These are phyloP conservation scores for Drosophila bipectinata DNA, from an alignment of 1,140 invertebrate species.

Conservation along the genomic window DNA sequence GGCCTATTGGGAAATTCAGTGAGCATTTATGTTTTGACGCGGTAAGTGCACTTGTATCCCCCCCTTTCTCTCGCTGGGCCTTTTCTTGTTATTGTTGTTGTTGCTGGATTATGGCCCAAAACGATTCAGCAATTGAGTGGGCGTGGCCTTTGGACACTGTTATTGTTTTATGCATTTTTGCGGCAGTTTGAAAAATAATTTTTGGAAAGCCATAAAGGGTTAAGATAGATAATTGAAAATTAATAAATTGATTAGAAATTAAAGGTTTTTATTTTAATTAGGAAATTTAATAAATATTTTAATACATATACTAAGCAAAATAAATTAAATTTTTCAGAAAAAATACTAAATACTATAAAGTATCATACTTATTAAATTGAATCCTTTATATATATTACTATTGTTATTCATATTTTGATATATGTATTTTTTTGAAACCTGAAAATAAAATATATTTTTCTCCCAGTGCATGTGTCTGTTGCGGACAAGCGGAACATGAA, in stretches of 20 bases:
- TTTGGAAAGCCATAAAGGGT: neutral
- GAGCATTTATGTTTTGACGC: constrained; percentile 90
- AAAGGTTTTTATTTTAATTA: neutral
- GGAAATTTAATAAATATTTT: too few relatives aligned
- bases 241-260: neutral
- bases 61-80: constrained; percentile 2
- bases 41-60: constrained; percentile 84
- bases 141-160: constrained; percentile 53
- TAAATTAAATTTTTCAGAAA: too few relatives aligned
- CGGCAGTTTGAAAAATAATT: constrained; percentile 8
- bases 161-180: constrained; percentile 72
- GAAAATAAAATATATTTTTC: neutral
- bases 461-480: neutral
- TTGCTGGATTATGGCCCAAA: constrained; percentile 64
- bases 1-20: constrained; percentile 90
- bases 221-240: neutral
- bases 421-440: too few relatives aligned
- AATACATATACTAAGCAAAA: too few relatives aligned
- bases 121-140: constrained; percentile 57
- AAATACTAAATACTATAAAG: too few relatives aligned
- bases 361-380: too few relatives aligned
- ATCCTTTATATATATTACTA: too few relatives aligned
- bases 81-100: constrained; percentile 26
- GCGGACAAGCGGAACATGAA: constrained; percentile 36
- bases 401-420: too few relatives aligned